Conservation (phyloP, 2,888 invertebrate species). For the Drosophila mercatorum region DNA sequence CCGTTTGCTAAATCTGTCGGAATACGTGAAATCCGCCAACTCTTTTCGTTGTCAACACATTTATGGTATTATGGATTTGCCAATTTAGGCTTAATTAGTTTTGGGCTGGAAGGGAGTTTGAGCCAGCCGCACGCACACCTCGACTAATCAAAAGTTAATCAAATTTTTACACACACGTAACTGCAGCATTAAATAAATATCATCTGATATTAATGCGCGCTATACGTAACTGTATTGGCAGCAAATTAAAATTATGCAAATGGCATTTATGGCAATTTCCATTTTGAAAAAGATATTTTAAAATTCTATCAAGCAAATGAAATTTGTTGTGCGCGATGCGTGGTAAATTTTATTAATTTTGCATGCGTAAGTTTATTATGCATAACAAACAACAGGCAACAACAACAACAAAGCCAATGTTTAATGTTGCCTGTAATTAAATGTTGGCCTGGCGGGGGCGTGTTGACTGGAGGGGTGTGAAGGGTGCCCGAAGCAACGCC, state of each 20-base stretch:
- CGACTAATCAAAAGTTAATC: constrained; percentile 31
- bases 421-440: constrained; percentile 79
- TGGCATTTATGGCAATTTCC: constrained; percentile 57
- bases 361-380: constrained; percentile 77
- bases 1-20: neutral
- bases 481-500: constrained; percentile 45
- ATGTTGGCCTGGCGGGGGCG: constrained; percentile 39
- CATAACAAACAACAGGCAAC: constrained; percentile 54
- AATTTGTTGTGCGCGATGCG: constrained; percentile 66
- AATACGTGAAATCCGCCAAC: neutral
- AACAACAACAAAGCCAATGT: constrained; percentile 48
- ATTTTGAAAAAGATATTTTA: constrained; percentile 33
- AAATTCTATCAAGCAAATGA: constrained; percentile 73
- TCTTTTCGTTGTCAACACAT: neutral
- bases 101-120: constrained; percentile 2
- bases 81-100: constrained; percentile 14
- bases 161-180: constrained; percentile 31
- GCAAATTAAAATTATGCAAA: constrained; percentile 64
- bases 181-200: constrained; percentile 57
- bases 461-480: neutral
- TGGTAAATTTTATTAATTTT: constrained; percentile 74
- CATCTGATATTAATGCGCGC: constrained; percentile 20
- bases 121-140: neutral
- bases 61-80: constrained; percentile 1
- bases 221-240: neutral